A percentile compares a stretch with the other conserved stretches of the same genome.
phyloP scores from a whole-genome alignment of 53 echinoderm and acorn worm genomes.

The Astropecten irregularis region DNA sequence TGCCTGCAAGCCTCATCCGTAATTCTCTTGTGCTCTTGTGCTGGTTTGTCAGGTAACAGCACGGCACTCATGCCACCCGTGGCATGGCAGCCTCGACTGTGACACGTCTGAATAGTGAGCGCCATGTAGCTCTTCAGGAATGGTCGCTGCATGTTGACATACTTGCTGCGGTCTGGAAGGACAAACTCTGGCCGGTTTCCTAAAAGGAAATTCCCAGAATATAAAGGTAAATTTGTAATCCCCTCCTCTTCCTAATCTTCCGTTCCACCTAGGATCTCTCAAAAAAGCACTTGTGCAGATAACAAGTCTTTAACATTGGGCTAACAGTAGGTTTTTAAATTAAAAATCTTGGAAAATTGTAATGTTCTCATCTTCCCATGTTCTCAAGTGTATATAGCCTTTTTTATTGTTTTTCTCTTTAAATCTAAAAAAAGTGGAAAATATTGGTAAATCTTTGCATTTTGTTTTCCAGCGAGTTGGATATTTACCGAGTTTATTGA shows the following conservation, averaged over 20 bases:
- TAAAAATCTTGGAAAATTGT: too few relatives aligned
- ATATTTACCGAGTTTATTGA: slow-evolving; percentile 83
- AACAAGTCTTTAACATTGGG: too few relatives aligned
- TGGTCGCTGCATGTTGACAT: slow-evolving; percentile 80
- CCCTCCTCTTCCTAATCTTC: too few relatives aligned
- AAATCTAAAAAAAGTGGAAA: background rate
- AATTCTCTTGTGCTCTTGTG: background rate
- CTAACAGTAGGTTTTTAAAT: too few relatives aligned
- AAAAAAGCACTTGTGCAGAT: too few relatives aligned
- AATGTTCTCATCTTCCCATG: too few relatives aligned
- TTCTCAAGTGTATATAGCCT: too few relatives aligned
- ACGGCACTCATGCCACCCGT: slow-evolving; percentile 77
- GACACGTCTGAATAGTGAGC: slow-evolving; percentile 75
- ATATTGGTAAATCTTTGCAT: background rate
- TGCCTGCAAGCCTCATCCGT: slow-evolving; percentile 30
- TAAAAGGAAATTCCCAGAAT: background rate
- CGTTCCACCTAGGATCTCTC: too few relatives aligned
- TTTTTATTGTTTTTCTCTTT: background rate
- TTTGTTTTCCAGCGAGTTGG: background rate
- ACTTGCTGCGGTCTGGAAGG: slow-evolving; percentile 79
- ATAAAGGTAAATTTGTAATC: too few relatives aligned
- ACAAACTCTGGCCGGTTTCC: slow-evolving; percentile 75
- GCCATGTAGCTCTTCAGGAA: slow-evolving; percentile 81
- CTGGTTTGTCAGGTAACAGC: background rate
- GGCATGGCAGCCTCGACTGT: slow-evolving; percentile 74